These are phyloP conservation scores for Platichthys flesus DNA, from an alignment of 2,113 vertebrate species.

Conservation along the genomic window DNA sequence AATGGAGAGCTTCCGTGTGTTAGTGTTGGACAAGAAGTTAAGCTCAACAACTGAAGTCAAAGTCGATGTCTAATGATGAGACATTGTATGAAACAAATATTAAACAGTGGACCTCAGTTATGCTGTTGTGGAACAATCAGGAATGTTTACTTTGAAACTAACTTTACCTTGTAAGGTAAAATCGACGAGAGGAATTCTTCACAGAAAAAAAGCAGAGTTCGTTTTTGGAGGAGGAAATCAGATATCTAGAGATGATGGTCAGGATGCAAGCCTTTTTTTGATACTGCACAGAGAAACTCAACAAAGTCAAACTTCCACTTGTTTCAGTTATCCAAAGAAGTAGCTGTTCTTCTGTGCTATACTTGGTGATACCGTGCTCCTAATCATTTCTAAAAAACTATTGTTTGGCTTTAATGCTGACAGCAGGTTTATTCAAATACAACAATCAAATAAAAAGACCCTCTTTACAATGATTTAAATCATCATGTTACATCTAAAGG, in stretches of 20 bases:
- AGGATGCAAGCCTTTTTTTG: not conserved
- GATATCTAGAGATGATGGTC: too few relatives aligned
- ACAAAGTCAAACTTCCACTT: too few relatives aligned
- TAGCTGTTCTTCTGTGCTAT: too few relatives aligned
- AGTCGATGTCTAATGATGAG: not conserved
- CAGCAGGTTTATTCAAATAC: too few relatives aligned
- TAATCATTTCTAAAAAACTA: too few relatives aligned
- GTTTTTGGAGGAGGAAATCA: not conserved
- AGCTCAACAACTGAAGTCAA: not conserved
- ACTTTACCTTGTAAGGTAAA: not conserved
- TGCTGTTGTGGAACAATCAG: not conserved
- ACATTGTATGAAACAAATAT: not conserved
- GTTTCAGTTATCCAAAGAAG: not conserved
- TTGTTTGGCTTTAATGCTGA: too few relatives aligned
- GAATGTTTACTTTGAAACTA: not conserved
- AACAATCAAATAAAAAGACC: too few relatives aligned
- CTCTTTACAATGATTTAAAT: too few relatives aligned
- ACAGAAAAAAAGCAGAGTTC: not conserved
- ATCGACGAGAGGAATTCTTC: not conserved
- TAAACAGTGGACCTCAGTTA: not conserved
- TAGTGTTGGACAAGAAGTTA: not conserved
- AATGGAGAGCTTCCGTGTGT: not conserved
- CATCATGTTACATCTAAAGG: too few relatives aligned
- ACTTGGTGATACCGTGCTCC: too few relatives aligned
- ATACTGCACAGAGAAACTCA: not conserved